Evolutionary conservation across 2,797 vertebrate species (phyloP).

Genomic region (Tamandua tetradactyla): DNA sequence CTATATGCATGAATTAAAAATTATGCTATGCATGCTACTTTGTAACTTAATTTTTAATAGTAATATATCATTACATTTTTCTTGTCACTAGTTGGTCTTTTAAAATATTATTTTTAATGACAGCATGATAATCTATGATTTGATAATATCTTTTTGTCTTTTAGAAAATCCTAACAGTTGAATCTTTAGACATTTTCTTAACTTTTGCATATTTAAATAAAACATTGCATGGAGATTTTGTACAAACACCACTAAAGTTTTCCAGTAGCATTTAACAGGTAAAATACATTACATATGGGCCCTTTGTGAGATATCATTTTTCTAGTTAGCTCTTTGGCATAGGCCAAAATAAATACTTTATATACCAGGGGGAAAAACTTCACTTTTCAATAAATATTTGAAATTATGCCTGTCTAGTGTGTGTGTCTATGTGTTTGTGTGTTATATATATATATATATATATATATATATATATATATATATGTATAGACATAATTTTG

Average conservation of each 20-base stretch:
- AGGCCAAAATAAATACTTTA: neutral
- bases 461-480: too few species aligned
- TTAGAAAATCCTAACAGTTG: neutral
- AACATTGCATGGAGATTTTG: neutral
- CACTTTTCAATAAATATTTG: neutral
- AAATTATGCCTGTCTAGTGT: neutral
- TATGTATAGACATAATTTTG: neutral
- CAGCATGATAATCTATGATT: neutral
- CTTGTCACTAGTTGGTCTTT: neutral
- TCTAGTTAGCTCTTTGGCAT: neutral
- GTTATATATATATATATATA: too few species aligned
- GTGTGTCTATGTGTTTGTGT: neutral
- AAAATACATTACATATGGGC: neutral
- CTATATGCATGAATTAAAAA: neutral
- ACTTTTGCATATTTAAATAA: neutral
- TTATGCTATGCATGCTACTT: neutral
- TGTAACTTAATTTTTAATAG: neutral
- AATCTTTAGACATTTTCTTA: neutral
- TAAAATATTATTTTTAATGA: neutral
- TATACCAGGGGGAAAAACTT: neutral
- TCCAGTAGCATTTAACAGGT: neutral
- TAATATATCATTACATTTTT: neutral
- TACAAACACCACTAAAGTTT: neutral
- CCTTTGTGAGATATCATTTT: neutral
- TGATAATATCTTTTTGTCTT: neutral